Percentiles rank a stretch among this genome's conserved stretches.
Evolutionary conservation across 2,113 vertebrate genomes (phyloP).

Genomic region (Protomyctophum bolini): DNA sequence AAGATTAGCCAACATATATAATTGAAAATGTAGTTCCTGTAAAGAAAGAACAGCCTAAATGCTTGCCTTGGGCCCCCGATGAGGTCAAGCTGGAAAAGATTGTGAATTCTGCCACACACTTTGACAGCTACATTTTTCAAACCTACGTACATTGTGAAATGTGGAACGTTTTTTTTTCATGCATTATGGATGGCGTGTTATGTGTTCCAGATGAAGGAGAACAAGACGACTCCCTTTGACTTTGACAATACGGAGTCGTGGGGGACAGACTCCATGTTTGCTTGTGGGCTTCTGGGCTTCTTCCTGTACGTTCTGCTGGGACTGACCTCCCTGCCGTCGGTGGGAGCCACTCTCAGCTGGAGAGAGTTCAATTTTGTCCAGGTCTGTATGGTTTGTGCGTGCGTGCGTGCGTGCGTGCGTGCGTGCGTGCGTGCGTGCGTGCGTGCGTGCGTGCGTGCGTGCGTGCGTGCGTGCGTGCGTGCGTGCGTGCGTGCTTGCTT

Average conservation of each 20-base stretch:
- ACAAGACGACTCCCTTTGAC: constrained; percentile 72
- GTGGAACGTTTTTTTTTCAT: no score
- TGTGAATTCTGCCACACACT: no score
- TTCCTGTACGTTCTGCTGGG: constrained; percentile 89
- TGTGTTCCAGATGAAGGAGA: constrained; percentile 72
- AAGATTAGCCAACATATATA: no score
- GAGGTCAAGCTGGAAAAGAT: no score
- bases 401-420: background rate
- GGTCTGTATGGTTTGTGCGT: constrained; percentile 27
- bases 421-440: no score
- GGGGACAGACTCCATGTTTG: constrained; percentile 81
- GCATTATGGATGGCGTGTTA: no score
- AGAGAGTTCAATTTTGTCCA: constrained; percentile 83
- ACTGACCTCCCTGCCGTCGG: constrained; percentile 92
- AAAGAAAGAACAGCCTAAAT: no score
- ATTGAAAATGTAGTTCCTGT: no score
- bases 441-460: no score
- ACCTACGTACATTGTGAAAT: no score
- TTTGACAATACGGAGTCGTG: constrained; percentile 77
- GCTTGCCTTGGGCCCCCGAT: no score
- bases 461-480: background rate
- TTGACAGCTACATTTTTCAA: no score
- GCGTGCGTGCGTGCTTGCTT: background rate
- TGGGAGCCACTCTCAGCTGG: constrained; percentile 92
- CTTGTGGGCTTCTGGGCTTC: constrained; percentile 88